phyloP scores from a whole-genome alignment of 2,888 invertebrate genomes.

The Salpingus planirostris region DNA sequence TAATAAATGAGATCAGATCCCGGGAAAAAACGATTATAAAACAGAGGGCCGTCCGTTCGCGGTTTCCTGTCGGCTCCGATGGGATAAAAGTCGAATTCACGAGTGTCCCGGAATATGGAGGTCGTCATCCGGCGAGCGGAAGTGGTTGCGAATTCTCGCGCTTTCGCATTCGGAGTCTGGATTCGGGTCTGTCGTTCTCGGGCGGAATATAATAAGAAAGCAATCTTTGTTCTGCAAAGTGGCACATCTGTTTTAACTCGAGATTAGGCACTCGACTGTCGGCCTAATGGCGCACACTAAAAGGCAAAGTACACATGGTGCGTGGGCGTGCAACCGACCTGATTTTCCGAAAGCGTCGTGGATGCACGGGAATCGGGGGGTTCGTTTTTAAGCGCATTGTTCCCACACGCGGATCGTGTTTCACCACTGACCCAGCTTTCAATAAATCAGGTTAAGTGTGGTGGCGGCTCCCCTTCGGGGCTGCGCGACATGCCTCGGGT shows the following conservation, averaged over 20 bases:
- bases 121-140: background rate
- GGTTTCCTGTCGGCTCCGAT: no score
- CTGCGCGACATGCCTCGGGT: no score
- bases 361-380: no score
- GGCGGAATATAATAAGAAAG: constrained; percentile 13
- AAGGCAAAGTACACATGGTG: constrained; percentile 11
- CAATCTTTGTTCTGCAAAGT: constrained; percentile 30
- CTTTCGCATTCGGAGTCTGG: no score
- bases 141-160: constrained; percentile 4
- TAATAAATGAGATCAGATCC: no score
- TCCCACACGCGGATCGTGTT: constrained; percentile 32
- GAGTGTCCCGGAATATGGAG: no score
- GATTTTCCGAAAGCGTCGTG: constrained; percentile 27
- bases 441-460: constrained; percentile 33
- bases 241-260: constrained; percentile 33
- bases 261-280: constrained; percentile 22
- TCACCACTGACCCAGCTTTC: constrained; percentile 35
- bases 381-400: constrained; percentile 22
- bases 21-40: no score
- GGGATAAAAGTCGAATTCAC: no score
- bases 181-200: constrained; percentile 2
- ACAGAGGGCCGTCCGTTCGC: no score
- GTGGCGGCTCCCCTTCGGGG: constrained; percentile 15
- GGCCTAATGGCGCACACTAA: constrained; percentile 9
- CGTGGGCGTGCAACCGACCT: constrained; percentile 26